Conservation (phyloP, 2,113 vertebrate genomes). For the Hydropotes inermis region DNA sequence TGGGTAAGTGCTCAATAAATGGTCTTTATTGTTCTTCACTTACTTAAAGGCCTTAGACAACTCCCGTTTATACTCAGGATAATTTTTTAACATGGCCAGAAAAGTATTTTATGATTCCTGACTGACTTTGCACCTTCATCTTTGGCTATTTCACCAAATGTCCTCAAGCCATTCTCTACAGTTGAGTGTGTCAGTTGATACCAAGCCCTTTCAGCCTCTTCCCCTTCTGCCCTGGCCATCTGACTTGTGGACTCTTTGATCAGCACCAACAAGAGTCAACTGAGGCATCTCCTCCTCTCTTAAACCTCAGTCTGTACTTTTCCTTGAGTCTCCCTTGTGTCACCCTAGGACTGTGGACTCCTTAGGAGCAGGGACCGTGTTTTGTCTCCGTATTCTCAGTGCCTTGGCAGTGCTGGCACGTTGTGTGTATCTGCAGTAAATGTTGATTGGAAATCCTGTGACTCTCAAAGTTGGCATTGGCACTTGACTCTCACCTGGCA, state of each 20-base stretch:
- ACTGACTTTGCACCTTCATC: neutral
- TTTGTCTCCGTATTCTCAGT: neutral
- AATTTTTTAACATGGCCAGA: constrained; percentile 1
- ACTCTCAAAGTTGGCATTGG: neutral
- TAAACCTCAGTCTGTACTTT: neutral
- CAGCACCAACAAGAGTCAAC: neutral
- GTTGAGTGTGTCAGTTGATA: neutral
- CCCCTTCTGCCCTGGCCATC: neutral
- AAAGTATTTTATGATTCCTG: neutral
- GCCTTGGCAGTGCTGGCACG: neutral
- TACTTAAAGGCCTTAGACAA: neutral
- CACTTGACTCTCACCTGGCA: neutral
- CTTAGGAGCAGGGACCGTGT: neutral
- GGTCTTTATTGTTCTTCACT: neutral
- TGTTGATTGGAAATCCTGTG: neutral
- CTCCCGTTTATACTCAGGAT: neutral
- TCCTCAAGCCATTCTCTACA: neutral
- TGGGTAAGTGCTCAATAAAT: neutral
- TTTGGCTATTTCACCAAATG: neutral
- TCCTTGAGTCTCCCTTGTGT: neutral
- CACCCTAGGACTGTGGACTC: neutral
- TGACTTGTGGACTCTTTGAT: neutral
- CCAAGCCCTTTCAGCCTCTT: neutral
- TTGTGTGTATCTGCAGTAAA: neutral
- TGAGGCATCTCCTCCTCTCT: neutral